Evolutionary conservation across 1,140 invertebrate species (phyloP), one percentile per base, ranked within the genome.

Genomic region (Calycopis cecrops): DNA sequence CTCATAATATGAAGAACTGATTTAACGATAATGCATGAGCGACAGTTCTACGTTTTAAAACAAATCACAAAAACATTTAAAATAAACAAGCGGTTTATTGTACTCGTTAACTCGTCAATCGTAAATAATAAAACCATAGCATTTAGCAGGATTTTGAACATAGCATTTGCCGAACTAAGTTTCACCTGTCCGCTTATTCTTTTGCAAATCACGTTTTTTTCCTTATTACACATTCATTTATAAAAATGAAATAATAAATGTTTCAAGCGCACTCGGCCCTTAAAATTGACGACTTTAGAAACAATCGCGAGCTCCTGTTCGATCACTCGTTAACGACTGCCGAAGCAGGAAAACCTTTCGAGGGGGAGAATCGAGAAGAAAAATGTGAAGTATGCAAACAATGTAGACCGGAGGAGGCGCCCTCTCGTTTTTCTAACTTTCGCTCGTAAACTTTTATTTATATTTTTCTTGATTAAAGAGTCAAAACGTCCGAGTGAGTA

Each of bases 361-460:
- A 62, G 62, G 53, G 59, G 60, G 54, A 65, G 57, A 62, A 68
- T 68, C 62, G 60, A 68, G 65, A 68, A 62, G 62, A 63, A 62
- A 65, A 65, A 64, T 64, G 55, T 57, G 52, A 58, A 64, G 55
- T 44, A 62, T 55, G 62, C 60, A 65, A 65, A 65, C 65, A 65
- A 65, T 62, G 55, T 55, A 57, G 52, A 62, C 52, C 55, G 51
- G 48, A 28, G 34, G 42, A 52, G 52, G 47, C 17, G 48, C 55
- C 44, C 52, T 62, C 52, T 54, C 47, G 44, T 49, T 49, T 49
- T 49, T 38, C 44, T 48, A 48, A 49, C 47, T 49, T 56, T 56
- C 35, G 48, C 16, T 18, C 18, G 48, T n/a, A 49, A 56, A 47
- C 38, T 40, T 54, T 54, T 54, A 54, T 54, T 54, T 54, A 54